These are phyloP conservation scores for Agapostemon virescens DNA, from an alignment of 2,888 invertebrate species.

Conservation along the genomic window DNA sequence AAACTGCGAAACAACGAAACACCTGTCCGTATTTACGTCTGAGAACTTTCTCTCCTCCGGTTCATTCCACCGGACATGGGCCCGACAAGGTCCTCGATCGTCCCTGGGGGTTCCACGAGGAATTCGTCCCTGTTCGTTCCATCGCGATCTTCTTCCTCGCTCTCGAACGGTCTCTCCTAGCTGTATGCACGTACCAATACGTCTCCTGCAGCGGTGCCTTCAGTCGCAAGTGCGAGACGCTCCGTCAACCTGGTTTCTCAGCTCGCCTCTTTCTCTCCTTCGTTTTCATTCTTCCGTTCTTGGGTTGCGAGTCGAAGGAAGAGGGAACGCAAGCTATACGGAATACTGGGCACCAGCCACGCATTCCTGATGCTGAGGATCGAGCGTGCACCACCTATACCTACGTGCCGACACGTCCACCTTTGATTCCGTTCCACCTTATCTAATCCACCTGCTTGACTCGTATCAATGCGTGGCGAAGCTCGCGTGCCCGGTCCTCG, in stretches of 20 bases:
- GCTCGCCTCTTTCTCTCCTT: constrained; percentile 24
- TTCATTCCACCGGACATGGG: constrained; percentile 45
- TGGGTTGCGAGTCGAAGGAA: background rate
- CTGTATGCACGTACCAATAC: constrained; percentile 36
- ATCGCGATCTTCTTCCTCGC: background rate
- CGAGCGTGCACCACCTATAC: constrained; percentile 17
- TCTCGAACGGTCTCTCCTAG: constrained; percentile 38
- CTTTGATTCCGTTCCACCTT: constrained; percentile 41
- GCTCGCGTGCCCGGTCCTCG: background rate
- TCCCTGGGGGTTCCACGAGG: constrained; percentile 61
- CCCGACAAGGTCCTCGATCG: constrained; percentile 56
- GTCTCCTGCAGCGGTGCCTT: constrained; percentile 37
- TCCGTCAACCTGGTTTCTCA: constrained; percentile 48
- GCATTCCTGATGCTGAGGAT: constrained; percentile 46
- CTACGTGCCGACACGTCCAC: constrained; percentile 12
- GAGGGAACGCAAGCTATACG: constrained; percentile 26
- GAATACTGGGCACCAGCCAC: constrained; percentile 49
- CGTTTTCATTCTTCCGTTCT: constrained; percentile 29
- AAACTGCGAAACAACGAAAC: background rate
- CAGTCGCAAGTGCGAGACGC: constrained; percentile 23
- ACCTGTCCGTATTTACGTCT: constrained; percentile 10
- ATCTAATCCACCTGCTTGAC: constrained; percentile 16
- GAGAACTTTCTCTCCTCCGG: constrained; percentile 4
- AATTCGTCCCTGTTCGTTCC: constrained; percentile 42
- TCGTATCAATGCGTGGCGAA: constrained; percentile 15